phyloP scores from a whole-genome alignment of 2,797 vertebrate species.

The Scolopax rusticola region DNA sequence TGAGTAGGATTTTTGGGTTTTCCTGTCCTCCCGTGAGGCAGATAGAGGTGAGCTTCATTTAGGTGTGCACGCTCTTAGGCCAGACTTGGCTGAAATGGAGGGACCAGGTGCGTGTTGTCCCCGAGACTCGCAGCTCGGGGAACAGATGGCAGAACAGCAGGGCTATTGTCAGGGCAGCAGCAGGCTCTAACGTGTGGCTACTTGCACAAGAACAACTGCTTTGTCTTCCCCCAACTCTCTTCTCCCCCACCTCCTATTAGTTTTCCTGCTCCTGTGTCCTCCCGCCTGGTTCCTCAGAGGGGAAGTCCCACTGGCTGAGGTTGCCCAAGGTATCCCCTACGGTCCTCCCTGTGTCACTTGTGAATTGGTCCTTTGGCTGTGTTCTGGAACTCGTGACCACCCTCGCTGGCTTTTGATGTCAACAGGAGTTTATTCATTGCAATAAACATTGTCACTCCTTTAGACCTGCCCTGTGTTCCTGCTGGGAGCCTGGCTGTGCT shows the following conservation, averaged over 20 bases:
- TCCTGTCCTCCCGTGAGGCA: neutral
- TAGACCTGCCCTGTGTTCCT: neutral
- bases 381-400: neutral
- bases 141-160: neutral
- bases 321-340: neutral
- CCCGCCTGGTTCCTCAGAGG: neutral
- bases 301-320: neutral
- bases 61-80: neutral
- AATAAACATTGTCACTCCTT: neutral
- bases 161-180: neutral
- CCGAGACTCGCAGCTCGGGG: neutral
- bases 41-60: neutral
- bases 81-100: neutral
- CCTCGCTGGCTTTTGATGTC: neutral
- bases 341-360: neutral
- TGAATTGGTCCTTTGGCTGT: neutral
- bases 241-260: neutral
- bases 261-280: neutral
- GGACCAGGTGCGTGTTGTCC: neutral
- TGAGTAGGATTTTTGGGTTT: neutral
- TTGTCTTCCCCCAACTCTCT: neutral
- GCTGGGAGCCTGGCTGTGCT: neutral
- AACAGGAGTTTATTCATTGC: neutral
- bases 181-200: neutral
- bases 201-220: neutral